A percentile compares a stretch with the other conserved stretches of the same genome.
These are phyloP conservation scores for Drosophila antonietae DNA, from an alignment of 2,888 invertebrate species.

Conservation along the genomic window DNA sequence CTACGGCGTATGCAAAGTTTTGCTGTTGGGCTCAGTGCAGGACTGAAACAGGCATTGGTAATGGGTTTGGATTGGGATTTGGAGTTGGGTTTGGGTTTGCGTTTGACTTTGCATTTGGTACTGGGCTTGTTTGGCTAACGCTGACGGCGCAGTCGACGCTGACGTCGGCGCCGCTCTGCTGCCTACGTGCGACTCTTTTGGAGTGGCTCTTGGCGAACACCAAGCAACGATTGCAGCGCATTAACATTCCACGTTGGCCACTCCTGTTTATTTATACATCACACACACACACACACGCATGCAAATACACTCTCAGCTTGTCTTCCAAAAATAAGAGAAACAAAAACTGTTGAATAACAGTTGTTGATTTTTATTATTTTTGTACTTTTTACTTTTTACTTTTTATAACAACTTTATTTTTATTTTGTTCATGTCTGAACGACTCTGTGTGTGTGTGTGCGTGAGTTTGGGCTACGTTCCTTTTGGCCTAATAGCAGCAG, in stretches of 20 bases:
- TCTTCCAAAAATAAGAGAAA: slow-evolving; percentile 15
- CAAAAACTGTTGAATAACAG: slow-evolving; percentile 73
- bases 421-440: slow-evolving; percentile 17
- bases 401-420: slow-evolving; percentile 62
- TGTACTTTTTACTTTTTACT: slow-evolving; percentile 53
- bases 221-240: slow-evolving; percentile 73
- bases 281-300: slow-evolving; percentile 26
- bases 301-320: slow-evolving; percentile 26
- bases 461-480: slow-evolving; percentile 33
- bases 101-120: not conserved
- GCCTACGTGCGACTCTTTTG: slow-evolving; percentile 67
- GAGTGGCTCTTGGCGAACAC: slow-evolving; percentile 64
- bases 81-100: not conserved
- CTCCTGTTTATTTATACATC: slow-evolving; percentile 73
- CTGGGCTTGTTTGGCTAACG: slow-evolving; percentile 9
- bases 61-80: not conserved
- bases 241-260: slow-evolving; percentile 79
- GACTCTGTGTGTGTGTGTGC: not conserved
- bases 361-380: slow-evolving; percentile 57
- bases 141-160: slow-evolving; percentile 4
- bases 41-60: slow-evolving; percentile 10
- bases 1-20: slow-evolving; percentile 49
- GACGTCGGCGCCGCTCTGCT: slow-evolving; percentile 18
- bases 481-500: slow-evolving; percentile 42
- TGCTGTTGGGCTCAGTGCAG: slow-evolving; percentile 34